phyloP scores from a whole-genome alignment of 2,113 vertebrate genomes.

The Orientallactaga bullata region DNA sequence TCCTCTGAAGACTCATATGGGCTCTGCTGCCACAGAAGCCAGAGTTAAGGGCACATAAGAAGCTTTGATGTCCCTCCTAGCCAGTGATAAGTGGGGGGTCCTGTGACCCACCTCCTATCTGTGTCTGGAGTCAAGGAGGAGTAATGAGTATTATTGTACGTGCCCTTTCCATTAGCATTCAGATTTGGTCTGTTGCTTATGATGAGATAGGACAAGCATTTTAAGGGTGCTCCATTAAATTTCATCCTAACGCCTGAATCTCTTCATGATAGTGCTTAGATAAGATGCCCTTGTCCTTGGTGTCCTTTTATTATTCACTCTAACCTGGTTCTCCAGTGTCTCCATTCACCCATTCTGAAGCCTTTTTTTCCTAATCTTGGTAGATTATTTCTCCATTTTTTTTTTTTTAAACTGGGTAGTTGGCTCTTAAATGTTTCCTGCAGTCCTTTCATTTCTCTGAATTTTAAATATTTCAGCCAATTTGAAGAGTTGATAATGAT shows the following conservation, averaged over 20 bases:
- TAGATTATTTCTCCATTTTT: conserved; percentile 84
- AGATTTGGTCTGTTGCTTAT: conserved; percentile 83
- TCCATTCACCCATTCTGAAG: conserved; percentile 80
- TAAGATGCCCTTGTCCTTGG: conserved; percentile 82
- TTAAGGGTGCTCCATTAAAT: conserved; percentile 83
- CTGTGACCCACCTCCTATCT: conserved; percentile 64
- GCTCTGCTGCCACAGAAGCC: conserved; percentile 31
- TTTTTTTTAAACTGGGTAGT: conserved; percentile 81
- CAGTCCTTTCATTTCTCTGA: conserved; percentile 84
- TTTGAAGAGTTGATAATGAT: conserved; percentile 86
- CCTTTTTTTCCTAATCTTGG: conserved; percentile 83
- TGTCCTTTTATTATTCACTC: conserved; percentile 82
- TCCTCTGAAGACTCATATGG: conserved; percentile 26
- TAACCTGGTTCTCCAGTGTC: conserved; percentile 80
- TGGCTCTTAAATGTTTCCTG: conserved; percentile 84
- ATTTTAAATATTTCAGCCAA: conserved; percentile 87
- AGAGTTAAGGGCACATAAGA: not conserved
- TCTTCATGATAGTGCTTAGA: conserved; percentile 78
- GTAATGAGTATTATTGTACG: conserved; percentile 54
- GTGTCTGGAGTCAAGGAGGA: conserved; percentile 51
- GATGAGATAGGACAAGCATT: conserved; percentile 81
- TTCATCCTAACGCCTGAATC: conserved; percentile 80
- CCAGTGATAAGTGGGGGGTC: conserved; percentile 60
- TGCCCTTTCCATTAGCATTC: conserved; percentile 83
- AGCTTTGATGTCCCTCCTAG: conserved; percentile 14